Conservation (phyloP, 2,888 invertebrate genomes). For the Conops quadrifasciatus region DNA sequence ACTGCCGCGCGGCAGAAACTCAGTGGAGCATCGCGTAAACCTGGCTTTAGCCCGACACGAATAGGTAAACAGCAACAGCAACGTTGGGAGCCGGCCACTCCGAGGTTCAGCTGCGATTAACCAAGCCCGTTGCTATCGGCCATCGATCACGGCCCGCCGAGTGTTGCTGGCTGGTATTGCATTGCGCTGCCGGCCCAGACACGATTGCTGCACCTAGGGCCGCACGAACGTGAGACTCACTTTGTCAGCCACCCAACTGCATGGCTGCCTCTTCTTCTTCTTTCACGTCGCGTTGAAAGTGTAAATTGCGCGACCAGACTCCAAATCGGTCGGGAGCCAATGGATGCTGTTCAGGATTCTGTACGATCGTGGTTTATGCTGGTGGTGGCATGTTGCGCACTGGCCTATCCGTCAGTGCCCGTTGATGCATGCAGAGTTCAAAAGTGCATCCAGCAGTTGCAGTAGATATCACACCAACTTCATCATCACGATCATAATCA, state of each 20-base stretch:
- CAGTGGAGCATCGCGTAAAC: conserved; percentile 24
- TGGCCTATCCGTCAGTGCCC: background rate
- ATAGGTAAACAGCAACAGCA: conserved; percentile 22
- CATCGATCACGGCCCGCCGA: conserved; percentile 30
- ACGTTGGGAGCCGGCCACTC: conserved; percentile 10
- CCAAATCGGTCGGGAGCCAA: conserved; percentile 24
- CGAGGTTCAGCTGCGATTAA: conserved; percentile 10
- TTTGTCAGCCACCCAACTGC: conserved; percentile 32
- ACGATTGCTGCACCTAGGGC: conserved; percentile 12
- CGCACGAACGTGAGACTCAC: conserved; percentile 27
- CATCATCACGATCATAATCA: conserved; percentile 11
- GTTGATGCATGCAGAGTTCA: conserved; percentile 29
- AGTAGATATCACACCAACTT: conserved; percentile 32
- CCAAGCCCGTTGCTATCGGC: conserved; percentile 22
- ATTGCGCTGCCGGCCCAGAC: conserved; percentile 12
- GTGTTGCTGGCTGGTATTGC: conserved; percentile 6
- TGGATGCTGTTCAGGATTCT: background rate
- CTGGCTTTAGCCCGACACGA: conserved; percentile 33
- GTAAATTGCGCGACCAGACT: conserved; percentile 33
- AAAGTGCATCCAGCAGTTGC: conserved; percentile 36
- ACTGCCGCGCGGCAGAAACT: conserved; percentile 28
- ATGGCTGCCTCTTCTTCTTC: conserved; percentile 6
- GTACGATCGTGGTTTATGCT: conserved; percentile 10
- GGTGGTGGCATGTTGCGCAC: conserved; percentile 12
- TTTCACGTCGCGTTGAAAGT: conserved; percentile 28